A percentile compares a stretch with the other conserved stretches of the same genome.
These are phyloP conservation scores for Ochropleura plecta DNA, from an alignment of 2,888 invertebrate species.

Conservation along the genomic window DNA sequence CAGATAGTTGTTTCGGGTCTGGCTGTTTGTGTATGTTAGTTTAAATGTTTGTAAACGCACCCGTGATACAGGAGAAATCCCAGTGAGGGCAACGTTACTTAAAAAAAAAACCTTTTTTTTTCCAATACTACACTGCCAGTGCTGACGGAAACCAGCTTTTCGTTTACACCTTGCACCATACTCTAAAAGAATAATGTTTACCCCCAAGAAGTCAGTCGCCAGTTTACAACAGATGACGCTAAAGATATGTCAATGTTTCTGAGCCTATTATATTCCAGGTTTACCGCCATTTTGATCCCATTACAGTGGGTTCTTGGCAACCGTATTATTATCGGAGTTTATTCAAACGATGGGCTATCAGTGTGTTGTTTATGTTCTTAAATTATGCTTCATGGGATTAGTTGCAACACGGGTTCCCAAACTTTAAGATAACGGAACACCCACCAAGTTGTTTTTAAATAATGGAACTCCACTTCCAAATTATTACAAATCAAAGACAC, in stretches of 20 bases:
- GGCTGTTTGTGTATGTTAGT: too few relatives aligned
- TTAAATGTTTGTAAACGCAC: too few relatives aligned
- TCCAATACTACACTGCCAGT: background rate
- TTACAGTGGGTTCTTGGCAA: slow-evolving; percentile 34
- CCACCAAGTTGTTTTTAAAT: too few relatives aligned
- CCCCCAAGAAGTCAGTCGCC: slow-evolving; percentile 61
- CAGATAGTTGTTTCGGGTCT: too few relatives aligned
- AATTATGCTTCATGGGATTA: slow-evolving; percentile 23
- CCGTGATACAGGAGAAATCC: too few relatives aligned
- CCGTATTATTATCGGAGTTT: slow-evolving; percentile 51
- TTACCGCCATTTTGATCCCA: slow-evolving; percentile 53
- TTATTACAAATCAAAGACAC: too few relatives aligned
- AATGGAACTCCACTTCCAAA: too few relatives aligned
- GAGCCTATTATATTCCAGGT: slow-evolving; percentile 51
- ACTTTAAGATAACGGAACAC: too few relatives aligned
- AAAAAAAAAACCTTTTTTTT: too few relatives aligned
- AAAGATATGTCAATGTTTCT: slow-evolving; percentile 73
- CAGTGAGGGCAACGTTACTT: too few relatives aligned
- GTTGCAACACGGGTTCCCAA: slow-evolving; percentile 2
- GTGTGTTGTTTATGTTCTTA: slow-evolving; percentile 22
- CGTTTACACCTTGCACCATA: slow-evolving; percentile 49
- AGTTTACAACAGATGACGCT: slow-evolving; percentile 71
- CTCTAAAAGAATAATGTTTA: slow-evolving; percentile 63
- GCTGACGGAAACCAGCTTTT: background rate
- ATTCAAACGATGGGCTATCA: slow-evolving; percentile 43